Conservation (phyloP, 2,888 invertebrate genomes). For the Eilema griseolum region DNA sequence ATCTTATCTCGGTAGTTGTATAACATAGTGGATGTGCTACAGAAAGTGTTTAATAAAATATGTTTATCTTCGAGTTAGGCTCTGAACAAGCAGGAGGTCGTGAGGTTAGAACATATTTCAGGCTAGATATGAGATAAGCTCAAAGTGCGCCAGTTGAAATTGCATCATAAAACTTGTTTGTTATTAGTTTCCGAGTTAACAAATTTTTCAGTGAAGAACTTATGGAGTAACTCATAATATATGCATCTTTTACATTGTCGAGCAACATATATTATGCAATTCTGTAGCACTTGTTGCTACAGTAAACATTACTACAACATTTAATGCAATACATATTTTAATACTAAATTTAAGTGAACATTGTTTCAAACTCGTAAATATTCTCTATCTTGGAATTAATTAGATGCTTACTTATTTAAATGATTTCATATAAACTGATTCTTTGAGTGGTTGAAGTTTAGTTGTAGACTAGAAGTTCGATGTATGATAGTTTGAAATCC, state of each 20-base stretch:
- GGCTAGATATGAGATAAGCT: slow-evolving; percentile 12
- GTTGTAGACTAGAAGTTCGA: neutral
- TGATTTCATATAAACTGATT: neutral
- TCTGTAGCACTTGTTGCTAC: slow-evolving; percentile 24
- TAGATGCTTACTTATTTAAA: neutral
- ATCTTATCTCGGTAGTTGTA: slow-evolving; percentile 37
- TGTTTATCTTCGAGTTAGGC: slow-evolving; percentile 8
- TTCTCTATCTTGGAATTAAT: neutral
- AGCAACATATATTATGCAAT: slow-evolving; percentile 17
- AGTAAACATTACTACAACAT: neutral
- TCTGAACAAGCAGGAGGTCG: slow-evolving; percentile 12
- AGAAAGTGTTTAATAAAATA: slow-evolving; percentile 10
- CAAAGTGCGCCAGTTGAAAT: slow-evolving; percentile 22
- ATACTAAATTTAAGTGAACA: neutral
- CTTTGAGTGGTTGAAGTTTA: neutral
- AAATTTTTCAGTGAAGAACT: slow-evolving; percentile 19
- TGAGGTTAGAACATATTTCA: slow-evolving; percentile 14
- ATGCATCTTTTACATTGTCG: slow-evolving; percentile 23
- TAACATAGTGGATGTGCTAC: slow-evolving; percentile 32
- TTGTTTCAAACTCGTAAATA: neutral
- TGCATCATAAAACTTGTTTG: slow-evolving; percentile 38
- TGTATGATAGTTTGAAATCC: neutral
- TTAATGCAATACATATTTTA: neutral
- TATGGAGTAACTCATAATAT: neutral
- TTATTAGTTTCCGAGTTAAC: slow-evolving; percentile 32